A percentile compares a stretch with the other conserved stretches of the same genome.
These are phyloP conservation scores for Bombyx mandarina DNA, from an alignment of 1,140 invertebrate genomes.

Conservation along the genomic window DNA sequence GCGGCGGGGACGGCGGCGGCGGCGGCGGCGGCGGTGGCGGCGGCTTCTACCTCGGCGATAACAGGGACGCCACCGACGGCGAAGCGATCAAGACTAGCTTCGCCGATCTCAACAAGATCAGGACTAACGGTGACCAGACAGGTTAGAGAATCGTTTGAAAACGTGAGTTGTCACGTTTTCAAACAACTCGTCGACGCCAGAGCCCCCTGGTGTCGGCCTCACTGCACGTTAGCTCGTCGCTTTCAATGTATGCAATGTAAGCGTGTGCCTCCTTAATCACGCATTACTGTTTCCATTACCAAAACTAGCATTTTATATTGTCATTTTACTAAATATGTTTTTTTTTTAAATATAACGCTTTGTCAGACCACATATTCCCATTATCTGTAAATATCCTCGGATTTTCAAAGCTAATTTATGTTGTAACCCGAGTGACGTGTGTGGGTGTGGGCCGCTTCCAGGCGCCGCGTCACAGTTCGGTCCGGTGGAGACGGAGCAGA, in stretches of 20 bases:
- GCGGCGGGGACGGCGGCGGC: constrained; percentile 52
- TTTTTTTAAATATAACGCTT: neutral
- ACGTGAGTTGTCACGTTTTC: too few relatives aligned
- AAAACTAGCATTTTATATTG: neutral
- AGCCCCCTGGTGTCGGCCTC: too few relatives aligned
- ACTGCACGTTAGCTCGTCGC: neutral
- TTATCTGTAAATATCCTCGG: constrained; percentile 7
- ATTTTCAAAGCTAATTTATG: neutral
- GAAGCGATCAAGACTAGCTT: constrained; percentile 78
- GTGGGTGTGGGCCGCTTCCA: constrained; percentile 7
- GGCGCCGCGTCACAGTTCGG: constrained; percentile 18
- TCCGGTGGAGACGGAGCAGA: constrained; percentile 17
- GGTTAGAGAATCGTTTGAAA: constrained; percentile 26
- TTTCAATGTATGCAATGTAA: neutral
- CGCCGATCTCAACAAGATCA: constrained; percentile 77
- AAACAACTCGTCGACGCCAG: too few relatives aligned
- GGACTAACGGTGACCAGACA: constrained; percentile 68
- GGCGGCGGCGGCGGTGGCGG: constrained; percentile 55
- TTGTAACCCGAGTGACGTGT: neutral
- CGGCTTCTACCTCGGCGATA: constrained; percentile 58
- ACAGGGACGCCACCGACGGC: constrained; percentile 64
- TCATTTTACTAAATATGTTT: neutral
- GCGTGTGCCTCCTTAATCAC: neutral
- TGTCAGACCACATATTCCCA: constrained; percentile 52
- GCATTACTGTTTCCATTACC: neutral